Percentiles rank a stretch among this genome's conserved stretches.
These are phyloP conservation scores for Vulpes vulpes DNA, from an alignment of 2,113 vertebrate species.

Conservation along the genomic window DNA sequence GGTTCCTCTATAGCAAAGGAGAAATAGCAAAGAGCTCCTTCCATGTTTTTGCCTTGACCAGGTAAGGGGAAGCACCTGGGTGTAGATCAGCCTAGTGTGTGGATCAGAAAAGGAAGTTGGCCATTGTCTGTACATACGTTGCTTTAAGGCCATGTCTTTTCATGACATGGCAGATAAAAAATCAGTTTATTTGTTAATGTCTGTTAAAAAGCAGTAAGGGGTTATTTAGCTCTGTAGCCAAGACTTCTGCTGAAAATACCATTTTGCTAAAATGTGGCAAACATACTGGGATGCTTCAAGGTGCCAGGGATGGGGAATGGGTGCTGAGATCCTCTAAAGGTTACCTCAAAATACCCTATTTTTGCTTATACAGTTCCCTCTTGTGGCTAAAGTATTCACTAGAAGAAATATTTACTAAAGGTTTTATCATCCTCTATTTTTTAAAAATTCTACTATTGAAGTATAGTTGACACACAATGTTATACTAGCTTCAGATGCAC, in stretches of 20 bases:
- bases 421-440: not conserved
- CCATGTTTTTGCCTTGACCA: conserved; percentile 27
- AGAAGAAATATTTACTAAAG: not conserved
- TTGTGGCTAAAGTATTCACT: conserved; percentile 29
- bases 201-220: not conserved
- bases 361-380: conserved; percentile 39
- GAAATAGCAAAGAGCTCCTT: not conserved
- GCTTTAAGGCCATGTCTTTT: not conserved
- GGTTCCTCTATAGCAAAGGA: not conserved
- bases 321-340: not conserved
- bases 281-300: not conserved
- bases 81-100: not conserved
- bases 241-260: not conserved
- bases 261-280: not conserved
- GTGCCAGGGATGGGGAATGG: not conserved
- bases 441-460: not conserved
- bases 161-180: conserved; percentile 43
- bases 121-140: not conserved
- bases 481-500: not conserved
- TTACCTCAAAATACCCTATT: not conserved
- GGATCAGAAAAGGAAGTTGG: conserved; percentile 13
- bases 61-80: not conserved
- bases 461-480: not conserved
- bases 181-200: not conserved
- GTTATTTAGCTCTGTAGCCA: not conserved